phyloP scores from a whole-genome alignment of 64 coral and sea anemone species.

The Orbicella faveolata region DNA sequence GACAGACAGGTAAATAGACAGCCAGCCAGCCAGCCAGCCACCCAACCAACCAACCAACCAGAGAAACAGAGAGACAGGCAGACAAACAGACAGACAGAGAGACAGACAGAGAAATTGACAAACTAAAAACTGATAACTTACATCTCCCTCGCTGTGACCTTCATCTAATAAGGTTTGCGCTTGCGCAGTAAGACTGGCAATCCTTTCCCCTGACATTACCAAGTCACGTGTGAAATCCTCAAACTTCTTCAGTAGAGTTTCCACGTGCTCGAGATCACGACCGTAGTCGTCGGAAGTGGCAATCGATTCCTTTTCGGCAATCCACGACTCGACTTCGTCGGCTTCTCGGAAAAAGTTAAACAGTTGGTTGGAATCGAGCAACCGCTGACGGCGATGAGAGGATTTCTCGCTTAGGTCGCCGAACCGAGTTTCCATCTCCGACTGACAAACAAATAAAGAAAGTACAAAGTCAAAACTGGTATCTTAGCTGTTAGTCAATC shows the following conservation, averaged over 20 bases:
- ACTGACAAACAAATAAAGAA: constrained; percentile 21
- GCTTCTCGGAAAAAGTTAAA: constrained; percentile 83
- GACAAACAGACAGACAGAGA: background rate
- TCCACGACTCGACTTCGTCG: constrained; percentile 90
- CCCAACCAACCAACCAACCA: too few species aligned
- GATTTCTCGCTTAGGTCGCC: constrained; percentile 56
- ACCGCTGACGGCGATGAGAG: constrained; percentile 53
- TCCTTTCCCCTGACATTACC: constrained; percentile 80
- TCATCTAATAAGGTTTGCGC: constrained; percentile 76
- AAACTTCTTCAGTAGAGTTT: constrained; percentile 92
- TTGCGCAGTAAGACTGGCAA: constrained; percentile 71
- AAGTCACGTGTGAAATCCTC: constrained; percentile 96
- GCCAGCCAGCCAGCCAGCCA: background rate
- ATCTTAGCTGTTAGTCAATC: background rate
- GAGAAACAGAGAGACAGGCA: too few species aligned
- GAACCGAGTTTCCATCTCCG: constrained; percentile 70
- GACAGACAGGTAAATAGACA: too few species aligned
- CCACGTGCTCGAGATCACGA: constrained; percentile 91
- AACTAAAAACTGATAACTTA: background rate
- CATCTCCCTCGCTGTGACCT: constrained; percentile 71
- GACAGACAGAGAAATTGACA: background rate
- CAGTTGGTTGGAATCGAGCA: constrained; percentile 68
- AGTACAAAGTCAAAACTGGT: background rate
- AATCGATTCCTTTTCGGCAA: constrained; percentile 76
- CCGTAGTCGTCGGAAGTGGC: constrained; percentile 89